A percentile compares a stretch with the other conserved stretches of the same genome.
Conservation (phyloP, 2,888 invertebrate species). For the Tolmerus cingulatus region DNA sequence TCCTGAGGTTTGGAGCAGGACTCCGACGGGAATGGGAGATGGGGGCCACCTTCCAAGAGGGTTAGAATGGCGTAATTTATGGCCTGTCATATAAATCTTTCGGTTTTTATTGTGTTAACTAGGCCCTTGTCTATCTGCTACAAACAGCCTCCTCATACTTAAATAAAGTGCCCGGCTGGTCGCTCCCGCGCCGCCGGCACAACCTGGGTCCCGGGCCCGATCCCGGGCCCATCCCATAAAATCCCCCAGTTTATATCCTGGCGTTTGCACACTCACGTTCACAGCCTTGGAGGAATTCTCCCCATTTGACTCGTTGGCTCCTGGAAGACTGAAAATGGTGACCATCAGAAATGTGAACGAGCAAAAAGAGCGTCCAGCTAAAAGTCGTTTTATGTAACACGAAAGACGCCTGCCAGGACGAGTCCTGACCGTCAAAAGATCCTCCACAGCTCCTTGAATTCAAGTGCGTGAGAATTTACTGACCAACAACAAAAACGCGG, state of each 20-base stretch:
- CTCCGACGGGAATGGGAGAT: background rate
- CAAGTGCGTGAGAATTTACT: constrained; percentile 44
- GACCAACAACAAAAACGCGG: constrained; percentile 42
- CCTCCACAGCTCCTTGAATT: constrained; percentile 4
- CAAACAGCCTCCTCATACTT: constrained; percentile 35
- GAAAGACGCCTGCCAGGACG: constrained; percentile 37
- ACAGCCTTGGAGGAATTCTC: background rate
- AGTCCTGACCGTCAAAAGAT: background rate
- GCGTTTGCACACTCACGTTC: background rate
- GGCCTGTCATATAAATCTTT: constrained; percentile 62
- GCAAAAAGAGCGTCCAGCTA: constrained; percentile 9
- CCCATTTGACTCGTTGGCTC: constrained; percentile 42
- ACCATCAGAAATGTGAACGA: constrained; percentile 4
- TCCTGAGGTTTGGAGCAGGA: background rate
- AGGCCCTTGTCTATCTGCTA: constrained; percentile 43
- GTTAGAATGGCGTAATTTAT: constrained; percentile 56
- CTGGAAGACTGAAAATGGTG: background rate
- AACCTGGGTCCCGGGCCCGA: background rate
- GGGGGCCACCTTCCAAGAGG: background rate
- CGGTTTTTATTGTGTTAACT: constrained; percentile 46
- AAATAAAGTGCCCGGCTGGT: background rate
- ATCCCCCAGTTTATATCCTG: background rate
- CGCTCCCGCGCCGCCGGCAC: background rate
- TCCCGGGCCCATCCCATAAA: background rate
- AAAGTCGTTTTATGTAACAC: constrained; percentile 46